Base-by-base conservation (phyloP, 1,140 invertebrate genomes). In the Telenomus remus region DNA sequence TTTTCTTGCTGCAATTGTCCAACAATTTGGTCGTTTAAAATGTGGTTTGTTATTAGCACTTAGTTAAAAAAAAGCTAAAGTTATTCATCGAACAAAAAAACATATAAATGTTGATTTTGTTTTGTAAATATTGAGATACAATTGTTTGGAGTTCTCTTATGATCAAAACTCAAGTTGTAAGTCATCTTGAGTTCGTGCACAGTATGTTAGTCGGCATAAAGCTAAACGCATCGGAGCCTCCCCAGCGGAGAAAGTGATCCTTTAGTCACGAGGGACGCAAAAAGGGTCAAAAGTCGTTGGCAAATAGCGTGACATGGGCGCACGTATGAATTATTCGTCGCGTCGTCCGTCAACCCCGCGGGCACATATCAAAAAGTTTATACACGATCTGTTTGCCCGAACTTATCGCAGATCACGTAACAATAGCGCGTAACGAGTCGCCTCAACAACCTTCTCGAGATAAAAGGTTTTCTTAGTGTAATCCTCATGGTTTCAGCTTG, bases 381-480 rank as follows among this genome's bases (percentile, higher is more conserved):
- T 66, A 64, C 66, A 64, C 53, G 68, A 79, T 81, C 53, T 70
- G 78, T 73, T 72, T 78, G 60, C 46, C 39, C 48, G 66, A 74
- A 73, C 66, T 60, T 54, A 42, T 56, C 70, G 65, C 57, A 61
- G 66, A 73, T 73, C 71, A 61, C 64, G 82, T 80, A 86, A 87
- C 86, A 87, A 87, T 87, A 78, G 82, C 77, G 68, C 80, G 81
- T 86, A 87, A 86, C 80, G 83, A 86, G 68, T 10, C 34, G 50
- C 49, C 48, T 55, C 55, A 49, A n/a, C 49, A 43, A 51, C 14
- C 79, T 80, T 6, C 19, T 6, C 2, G 19, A 69, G 68, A 73
- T 76, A 75, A 74, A 78, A 66, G 77, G 79, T 80, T 80, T 78
- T 77, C 84, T 81, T 27, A 27, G 19, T 81, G 76, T 72, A 60